These are phyloP conservation scores for Petrocephalus microphthalmus DNA, from an alignment of 2,113 vertebrate species.

Conservation along the genomic window DNA sequence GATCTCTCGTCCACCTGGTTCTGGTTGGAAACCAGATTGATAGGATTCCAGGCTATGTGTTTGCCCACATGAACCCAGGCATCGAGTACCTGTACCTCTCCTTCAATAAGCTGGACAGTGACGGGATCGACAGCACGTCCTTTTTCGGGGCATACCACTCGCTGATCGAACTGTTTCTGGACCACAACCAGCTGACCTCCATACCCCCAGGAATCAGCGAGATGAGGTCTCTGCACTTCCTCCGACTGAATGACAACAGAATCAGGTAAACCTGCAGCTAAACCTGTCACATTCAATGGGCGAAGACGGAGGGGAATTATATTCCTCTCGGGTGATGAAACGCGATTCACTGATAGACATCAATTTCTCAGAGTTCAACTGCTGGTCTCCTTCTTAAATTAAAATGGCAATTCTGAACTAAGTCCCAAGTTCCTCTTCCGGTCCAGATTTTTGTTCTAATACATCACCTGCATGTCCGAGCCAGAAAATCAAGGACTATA, in stretches of 20 bases:
- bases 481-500: neutral
- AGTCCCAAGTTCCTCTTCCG: neutral
- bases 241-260: conserved; percentile 85
- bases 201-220: conserved; percentile 78
- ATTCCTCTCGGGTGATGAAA: neutral
- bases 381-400: neutral
- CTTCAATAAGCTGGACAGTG: conserved; percentile 78
- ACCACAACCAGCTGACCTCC: conserved; percentile 78
- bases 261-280: conserved; percentile 70
- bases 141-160: conserved; percentile 81
- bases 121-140: conserved; percentile 76
- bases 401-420: neutral
- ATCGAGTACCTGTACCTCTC: conserved; percentile 93
- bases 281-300: neutral
- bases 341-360: neutral
- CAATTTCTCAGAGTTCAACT: neutral
- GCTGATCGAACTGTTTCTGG: conserved; percentile 84
- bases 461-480: neutral
- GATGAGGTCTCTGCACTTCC: conserved; percentile 81
- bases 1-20: conserved; percentile 81
- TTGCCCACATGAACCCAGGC: conserved; percentile 89
- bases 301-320: neutral
- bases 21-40: conserved; percentile 89
- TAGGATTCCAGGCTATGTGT: conserved; percentile 88
- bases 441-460: neutral